Evolutionary conservation across 2,888 invertebrate genomes (phyloP), one percentile per base, ranked within the genome.

Genomic region (Macaria notata): DNA sequence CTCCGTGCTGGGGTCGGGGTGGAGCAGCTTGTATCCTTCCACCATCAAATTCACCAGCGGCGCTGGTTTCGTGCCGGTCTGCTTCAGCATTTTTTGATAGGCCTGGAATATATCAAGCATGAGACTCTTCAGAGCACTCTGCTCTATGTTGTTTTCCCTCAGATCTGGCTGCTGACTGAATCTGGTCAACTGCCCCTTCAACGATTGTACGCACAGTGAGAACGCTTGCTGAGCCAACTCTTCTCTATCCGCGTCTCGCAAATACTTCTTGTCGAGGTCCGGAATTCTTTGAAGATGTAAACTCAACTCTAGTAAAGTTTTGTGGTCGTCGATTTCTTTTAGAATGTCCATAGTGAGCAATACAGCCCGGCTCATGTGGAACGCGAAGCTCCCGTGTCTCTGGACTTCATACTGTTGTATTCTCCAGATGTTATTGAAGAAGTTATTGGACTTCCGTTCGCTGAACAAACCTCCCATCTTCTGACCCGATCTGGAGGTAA

Each of bases 351-450:
- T 93, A 4, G 98, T 92, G 38, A 98, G 93, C 30, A 94, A 92
- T 3, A 98, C 94, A 65, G 96, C 96, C 58, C 97, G 94, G 64
- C 95, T 96, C 95, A 98, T 96, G 77, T 98, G 98, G 39, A 97
- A 95, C 0, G 97, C 95, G 78, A 99, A 96, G 64, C 97, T 96
- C 3, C 98, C 98, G 0, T 97, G 95, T 61, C 98, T 93, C 77
- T 98, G 98, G 44, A 98, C 96, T 91, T 99, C 98, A 58, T 94
- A 94, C 2, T 95, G 93, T 0, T 98, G 98, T 78, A 98, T 97
- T 68, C 97, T 93, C 98, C 98, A 98, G 56, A 98, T 95, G 48
- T 98, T 97, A 87, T 97, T 97, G 71, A 98, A 98, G 75, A 98
- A 97, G 82, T 98, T 98, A 29, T 94, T 94, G 53, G 93, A 93